These are phyloP conservation scores for Maccullochella peelii DNA, from an alignment of 2,113 vertebrate species.

Conservation along the genomic window DNA sequence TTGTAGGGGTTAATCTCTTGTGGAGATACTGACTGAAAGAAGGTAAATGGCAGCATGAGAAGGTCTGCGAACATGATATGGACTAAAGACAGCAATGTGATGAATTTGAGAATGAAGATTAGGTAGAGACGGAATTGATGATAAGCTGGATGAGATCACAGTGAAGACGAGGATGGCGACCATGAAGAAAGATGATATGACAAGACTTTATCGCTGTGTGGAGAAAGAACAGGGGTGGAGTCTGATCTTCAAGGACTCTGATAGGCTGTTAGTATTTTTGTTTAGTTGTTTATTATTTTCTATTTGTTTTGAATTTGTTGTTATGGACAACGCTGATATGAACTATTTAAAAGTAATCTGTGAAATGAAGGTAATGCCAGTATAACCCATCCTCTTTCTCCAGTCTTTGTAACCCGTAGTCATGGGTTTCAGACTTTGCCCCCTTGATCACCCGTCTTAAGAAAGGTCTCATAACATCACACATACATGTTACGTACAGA, in stretches of 20 bases:
- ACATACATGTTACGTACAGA: neutral
- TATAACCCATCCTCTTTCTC: constrained; percentile 50
- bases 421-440: neutral
- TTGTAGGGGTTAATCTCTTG: constrained; percentile 29
- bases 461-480: neutral
- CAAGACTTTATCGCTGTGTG: constrained; percentile 25
- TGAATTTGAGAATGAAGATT: neutral
- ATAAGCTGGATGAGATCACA: neutral
- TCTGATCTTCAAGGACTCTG: constrained; percentile 58
- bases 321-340: constrained; percentile 64
- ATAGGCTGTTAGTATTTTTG: constrained; percentile 68
- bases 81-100: constrained; percentile 8
- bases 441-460: neutral
- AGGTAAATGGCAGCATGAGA: constrained; percentile 12
- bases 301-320: constrained; percentile 59
- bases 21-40: constrained; percentile 42
- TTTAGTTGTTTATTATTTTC: constrained; percentile 62
- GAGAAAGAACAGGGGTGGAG: constrained; percentile 35
- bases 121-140: neutral
- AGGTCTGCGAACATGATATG: constrained; percentile 12
- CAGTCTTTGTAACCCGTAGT: neutral
- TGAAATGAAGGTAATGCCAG: constrained; percentile 76
- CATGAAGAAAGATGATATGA: constrained; percentile 45
- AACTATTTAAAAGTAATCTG: constrained; percentile 84
- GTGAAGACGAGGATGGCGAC: constrained; percentile 33